Evolutionary conservation across 2,888 invertebrate species (phyloP), one percentile per base, ranked within the genome.

Genomic region (Diarsia brunnea): DNA sequence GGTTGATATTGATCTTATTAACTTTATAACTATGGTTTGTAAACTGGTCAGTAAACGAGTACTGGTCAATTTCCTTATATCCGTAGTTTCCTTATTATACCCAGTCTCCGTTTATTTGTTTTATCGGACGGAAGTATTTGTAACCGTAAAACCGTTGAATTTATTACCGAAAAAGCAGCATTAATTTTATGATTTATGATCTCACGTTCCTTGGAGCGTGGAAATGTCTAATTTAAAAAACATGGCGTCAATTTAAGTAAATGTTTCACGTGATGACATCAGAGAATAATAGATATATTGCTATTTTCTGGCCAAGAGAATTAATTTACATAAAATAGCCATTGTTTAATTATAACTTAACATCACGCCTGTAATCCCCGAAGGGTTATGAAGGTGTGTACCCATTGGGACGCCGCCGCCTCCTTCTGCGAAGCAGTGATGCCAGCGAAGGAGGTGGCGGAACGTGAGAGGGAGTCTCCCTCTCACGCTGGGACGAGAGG

Each of bases 31-130:
- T 74, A 55, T n/a, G 55, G 71, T 78, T 82, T 73, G 75, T 76
- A 68, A 31, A 72, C 69, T 69, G 76, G 63, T 69, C 79, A 81
- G 75, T 75, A 60, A 72, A 86, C 64, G 47, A 75, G 66, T 45
- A 67, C 73, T 78, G 67, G 67, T 80, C 27, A 67, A 70, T 76
- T 86, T 86, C 81, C 81, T 80, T 51, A 49, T 75, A 69, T 14
- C n/a, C 69, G 69, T 14, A 78, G 81, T 77, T 87, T 87, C 87
- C 84, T 84, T 78, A 87, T 78, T 75, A n/a, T n/a, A 51, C 70
- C 21, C 45, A 68, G 78, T 67, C 31, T 66, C 51, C 14, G 60
- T 51, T 55, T 77, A 72, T 82, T 78, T 76, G 77, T 85, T 79
- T 82, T 55, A 71, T 82, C 61, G 58, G 77, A 65, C 81, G 77